phyloP scores from a whole-genome alignment of 2,113 vertebrate genomes.

The Hylia prasina region DNA sequence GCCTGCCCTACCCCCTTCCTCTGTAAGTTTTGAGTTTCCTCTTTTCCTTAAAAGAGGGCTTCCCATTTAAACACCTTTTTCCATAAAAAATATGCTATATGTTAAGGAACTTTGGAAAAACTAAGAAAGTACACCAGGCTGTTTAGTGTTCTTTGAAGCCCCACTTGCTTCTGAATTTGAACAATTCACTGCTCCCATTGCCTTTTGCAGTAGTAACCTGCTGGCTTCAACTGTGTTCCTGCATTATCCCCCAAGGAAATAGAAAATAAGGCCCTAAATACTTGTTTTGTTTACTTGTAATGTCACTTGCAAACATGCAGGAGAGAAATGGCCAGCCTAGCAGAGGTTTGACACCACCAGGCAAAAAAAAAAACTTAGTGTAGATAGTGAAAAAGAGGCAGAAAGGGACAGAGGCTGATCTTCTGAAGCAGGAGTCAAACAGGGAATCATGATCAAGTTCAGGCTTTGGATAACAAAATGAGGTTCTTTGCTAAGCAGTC shows the following conservation, averaged over 20 bases:
- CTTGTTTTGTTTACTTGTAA: not conserved
- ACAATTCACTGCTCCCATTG: not conserved
- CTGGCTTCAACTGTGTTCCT: not conserved
- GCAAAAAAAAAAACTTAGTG: not conserved
- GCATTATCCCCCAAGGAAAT: not conserved
- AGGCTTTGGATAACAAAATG: conserved; percentile 23
- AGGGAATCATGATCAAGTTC: conserved; percentile 2
- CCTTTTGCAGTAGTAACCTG: not conserved
- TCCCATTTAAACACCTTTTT: not conserved
- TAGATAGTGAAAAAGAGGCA: not conserved
- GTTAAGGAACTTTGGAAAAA: not conserved
- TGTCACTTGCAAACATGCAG: not conserved
- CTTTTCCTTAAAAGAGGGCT: not conserved
- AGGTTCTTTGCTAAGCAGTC: conserved; percentile 37
- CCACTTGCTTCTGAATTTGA: not conserved
- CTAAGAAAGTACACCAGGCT: not conserved
- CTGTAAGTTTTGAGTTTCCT: not conserved
- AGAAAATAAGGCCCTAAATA: not conserved
- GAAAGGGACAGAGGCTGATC: not conserved
- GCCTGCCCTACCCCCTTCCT: not conserved
- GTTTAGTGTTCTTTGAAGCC: not conserved
- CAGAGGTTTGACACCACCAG: not conserved
- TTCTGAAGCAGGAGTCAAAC: conserved; percentile 29
- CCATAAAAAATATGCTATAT: not conserved
- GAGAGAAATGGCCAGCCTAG: not conserved